Conservation (phyloP, 2,113 vertebrate species). For the Equus przewalskii region DNA sequence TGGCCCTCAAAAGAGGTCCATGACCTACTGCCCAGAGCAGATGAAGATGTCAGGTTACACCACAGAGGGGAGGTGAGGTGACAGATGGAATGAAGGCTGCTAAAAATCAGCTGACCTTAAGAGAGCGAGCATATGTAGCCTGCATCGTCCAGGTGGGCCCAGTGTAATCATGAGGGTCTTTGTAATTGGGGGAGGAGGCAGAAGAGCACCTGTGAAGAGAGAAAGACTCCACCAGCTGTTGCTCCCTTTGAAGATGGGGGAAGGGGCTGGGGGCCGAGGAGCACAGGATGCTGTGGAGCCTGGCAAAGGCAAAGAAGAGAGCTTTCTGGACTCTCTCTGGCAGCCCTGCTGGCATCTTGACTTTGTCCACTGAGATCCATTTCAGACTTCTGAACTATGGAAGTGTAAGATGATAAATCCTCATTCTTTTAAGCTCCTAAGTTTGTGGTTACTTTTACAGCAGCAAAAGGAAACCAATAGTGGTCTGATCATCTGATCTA, state of each 20-base stretch:
- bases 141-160: rapidly evolving
- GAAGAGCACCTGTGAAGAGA: not conserved
- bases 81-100: not conserved
- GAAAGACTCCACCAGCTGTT: rapidly evolving
- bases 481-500: not conserved
- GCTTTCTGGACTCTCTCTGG: no score
- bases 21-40: rapidly evolving
- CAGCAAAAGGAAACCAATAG: no score
- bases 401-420: no score
- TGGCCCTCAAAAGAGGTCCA: not conserved
- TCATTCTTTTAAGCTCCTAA: no score
- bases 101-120: not conserved
- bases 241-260: no score
- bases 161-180: rapidly evolving
- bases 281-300: no score
- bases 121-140: rapidly evolving
- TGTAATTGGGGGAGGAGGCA: rapidly evolving
- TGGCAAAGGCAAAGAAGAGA: no score
- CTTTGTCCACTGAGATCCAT: no score
- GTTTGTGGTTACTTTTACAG: no score
- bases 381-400: no score
- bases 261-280: not conserved
- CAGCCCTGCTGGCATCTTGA: no score
- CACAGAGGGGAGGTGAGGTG: not conserved
- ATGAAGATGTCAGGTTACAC: rapidly evolving